A percentile compares a stretch with the other conserved stretches of the same genome.
Conservation (phyloP, 2,888 invertebrate species). For the Leptinotarsa rubiginosa region DNA sequence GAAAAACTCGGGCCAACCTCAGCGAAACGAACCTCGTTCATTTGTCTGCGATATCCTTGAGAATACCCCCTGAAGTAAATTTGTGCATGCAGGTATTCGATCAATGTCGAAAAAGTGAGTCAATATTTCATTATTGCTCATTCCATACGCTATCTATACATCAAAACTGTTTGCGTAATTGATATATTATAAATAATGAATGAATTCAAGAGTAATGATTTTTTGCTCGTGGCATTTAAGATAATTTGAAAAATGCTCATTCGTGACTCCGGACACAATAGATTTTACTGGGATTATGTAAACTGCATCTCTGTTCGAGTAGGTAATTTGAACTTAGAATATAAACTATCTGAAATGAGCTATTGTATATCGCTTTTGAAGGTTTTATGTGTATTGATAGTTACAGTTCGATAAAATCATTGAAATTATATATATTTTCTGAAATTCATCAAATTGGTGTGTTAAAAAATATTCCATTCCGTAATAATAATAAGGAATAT, state of each 20-base stretch:
- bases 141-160: slow-evolving; percentile 19
- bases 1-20: slow-evolving; percentile 17
- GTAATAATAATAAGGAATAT: no score
- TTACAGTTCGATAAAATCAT: not conserved
- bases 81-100: slow-evolving; percentile 23
- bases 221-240: slow-evolving; percentile 25
- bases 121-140: slow-evolving; percentile 24
- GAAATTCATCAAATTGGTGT: no score
- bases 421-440: no score
- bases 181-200: slow-evolving; percentile 22
- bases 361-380: not conserved
- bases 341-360: slow-evolving; percentile 1
- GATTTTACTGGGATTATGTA: slow-evolving; percentile 14
- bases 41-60: slow-evolving; percentile 19
- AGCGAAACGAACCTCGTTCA: slow-evolving; percentile 8
- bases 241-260: slow-evolving; percentile 20
- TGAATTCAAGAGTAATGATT: slow-evolving; percentile 25
- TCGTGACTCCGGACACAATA: slow-evolving; percentile 35
- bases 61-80: slow-evolving; percentile 18
- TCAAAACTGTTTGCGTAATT: slow-evolving; percentile 24
- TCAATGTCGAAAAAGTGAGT: slow-evolving; percentile 29
- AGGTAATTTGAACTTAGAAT: slow-evolving; percentile 2
- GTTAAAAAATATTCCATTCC: no score
- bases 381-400: not conserved
- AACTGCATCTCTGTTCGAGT: slow-evolving; percentile 1